These are phyloP conservation scores for Galaxea fascicularis DNA, from an alignment of 92 coral and sea anemone species.

Conservation along the genomic window DNA sequence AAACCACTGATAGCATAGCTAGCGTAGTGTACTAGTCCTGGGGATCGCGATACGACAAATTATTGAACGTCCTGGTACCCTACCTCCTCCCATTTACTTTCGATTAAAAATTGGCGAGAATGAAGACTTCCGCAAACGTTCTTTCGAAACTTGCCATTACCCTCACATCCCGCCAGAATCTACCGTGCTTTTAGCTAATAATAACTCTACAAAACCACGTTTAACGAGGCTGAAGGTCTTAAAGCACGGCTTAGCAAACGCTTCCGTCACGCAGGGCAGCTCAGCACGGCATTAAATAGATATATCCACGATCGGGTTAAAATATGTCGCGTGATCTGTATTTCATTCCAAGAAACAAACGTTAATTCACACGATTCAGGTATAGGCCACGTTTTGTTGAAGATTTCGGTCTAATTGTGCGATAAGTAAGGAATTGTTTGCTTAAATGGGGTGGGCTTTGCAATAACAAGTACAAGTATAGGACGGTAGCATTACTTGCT, in stretches of 20 bases:
- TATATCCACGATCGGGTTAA: background rate
- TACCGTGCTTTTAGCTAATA: background rate
- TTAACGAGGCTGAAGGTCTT: background rate
- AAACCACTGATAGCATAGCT: no score
- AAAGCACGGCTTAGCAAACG: background rate
- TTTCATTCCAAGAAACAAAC: background rate
- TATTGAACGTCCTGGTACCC: background rate
- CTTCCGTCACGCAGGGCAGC: constrained; percentile 12
- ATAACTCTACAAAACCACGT: background rate
- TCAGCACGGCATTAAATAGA: constrained; percentile 32
- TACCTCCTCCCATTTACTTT: constrained; percentile 2
- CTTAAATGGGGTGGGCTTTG: constrained; percentile 5
- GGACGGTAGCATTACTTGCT: background rate
- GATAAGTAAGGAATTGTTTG: constrained; percentile 45
- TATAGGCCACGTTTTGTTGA: constrained; percentile 21
- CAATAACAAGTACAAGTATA: constrained; percentile 24
- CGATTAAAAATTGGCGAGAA: background rate
- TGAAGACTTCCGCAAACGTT: background rate
- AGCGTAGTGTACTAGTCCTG: no score
- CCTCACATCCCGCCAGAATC: background rate
- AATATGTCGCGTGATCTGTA: background rate
- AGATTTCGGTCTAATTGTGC: constrained; percentile 28
- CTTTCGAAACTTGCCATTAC: background rate
- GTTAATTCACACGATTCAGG: background rate
- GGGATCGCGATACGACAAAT: constrained; percentile 21